Evolutionary conservation across 1,140 invertebrate species (phyloP).

Genomic region (Acromyrmex echinatior): DNA sequence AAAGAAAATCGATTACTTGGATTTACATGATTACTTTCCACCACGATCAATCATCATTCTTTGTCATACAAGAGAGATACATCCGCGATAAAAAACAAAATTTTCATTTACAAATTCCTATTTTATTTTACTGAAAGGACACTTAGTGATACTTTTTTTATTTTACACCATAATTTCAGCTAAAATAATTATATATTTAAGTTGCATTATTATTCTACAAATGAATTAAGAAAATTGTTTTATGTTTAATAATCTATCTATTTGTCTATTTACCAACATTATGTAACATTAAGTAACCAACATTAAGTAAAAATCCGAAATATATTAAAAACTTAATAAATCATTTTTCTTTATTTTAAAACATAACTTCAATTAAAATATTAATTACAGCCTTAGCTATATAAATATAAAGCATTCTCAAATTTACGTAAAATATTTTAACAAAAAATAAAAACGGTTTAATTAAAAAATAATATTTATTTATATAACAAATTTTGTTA

Average conservation of each 20-base stretch:
- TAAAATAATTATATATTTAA: neutral
- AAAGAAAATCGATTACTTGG: conserved; percentile 24
- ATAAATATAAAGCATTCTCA: too few relatives aligned
- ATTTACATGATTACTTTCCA: conserved; percentile 33
- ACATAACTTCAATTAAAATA: neutral
- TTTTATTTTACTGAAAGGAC: neutral
- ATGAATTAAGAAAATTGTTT: neutral
- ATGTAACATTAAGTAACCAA: neutral
- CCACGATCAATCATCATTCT: conserved; percentile 11
- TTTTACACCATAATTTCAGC: neutral
- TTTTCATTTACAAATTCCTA: neutral
- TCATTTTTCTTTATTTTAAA: neutral
- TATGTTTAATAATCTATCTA: neutral
- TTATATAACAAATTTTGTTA: too few relatives aligned
- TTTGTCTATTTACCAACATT: conserved; percentile 43
- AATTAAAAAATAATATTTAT: too few relatives aligned
- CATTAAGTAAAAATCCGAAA: neutral
- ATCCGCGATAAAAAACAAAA: neutral
- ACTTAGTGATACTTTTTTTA: neutral
- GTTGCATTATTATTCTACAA: neutral
- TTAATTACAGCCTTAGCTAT: neutral
- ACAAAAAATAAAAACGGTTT: too few relatives aligned
- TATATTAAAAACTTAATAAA: neutral
- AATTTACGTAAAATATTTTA: too few relatives aligned
- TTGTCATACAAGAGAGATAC: neutral